Evolutionary conservation across 2,888 invertebrate species (phyloP), one percentile per base, ranked within the genome.

Genomic region (Xestobium rufovillosum): DNA sequence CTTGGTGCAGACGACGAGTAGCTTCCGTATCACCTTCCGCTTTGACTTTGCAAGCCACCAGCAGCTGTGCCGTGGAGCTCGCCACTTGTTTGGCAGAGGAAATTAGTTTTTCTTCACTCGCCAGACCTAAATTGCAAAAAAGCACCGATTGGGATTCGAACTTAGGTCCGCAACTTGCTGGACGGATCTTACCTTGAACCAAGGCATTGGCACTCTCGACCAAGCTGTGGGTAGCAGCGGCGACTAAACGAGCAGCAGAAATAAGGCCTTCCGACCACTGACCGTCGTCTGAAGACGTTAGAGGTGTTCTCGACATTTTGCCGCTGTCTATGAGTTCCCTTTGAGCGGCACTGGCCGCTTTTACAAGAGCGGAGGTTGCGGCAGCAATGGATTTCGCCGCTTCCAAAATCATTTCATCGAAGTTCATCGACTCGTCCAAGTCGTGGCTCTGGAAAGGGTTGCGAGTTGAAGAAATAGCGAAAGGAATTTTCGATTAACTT

Each of bases 1-100:
- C 96, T 9, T 85, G 78, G 65, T 94, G 84, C 25, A 97, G 71
- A 8, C 96, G 77, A 29, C 90, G 82, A 32, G 95, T 96, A 4
- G 91, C 86, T 50, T 91, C 89, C 4, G 94, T 91, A 42, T 92
- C 87, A 1, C 91, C 88, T 68, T 97, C 97, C 0, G 97, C 95
- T 66, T 97, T 97, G 39, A 98, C 96, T 74, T 96, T 95, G 69
- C 98, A 98, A 0, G 98, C 97, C 29, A 99, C 95, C 34, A 99
- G 67, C 37, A 98, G 72, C 59, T 97, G 97, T 0, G 98, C 98
- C 0, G 98, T 99, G 1, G 92, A 91, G 33, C 91, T 87, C 3
- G 98, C 97, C 4, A 98, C 95, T 67, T 90, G 90, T 53, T 95
- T 84, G 2, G 97, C 97, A 11, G 95, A 86, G 1, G 95, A 92